These are phyloP conservation scores for Spilogale gracilis DNA, from an alignment of 2,113 vertebrate genomes.

Conservation along the genomic window DNA sequence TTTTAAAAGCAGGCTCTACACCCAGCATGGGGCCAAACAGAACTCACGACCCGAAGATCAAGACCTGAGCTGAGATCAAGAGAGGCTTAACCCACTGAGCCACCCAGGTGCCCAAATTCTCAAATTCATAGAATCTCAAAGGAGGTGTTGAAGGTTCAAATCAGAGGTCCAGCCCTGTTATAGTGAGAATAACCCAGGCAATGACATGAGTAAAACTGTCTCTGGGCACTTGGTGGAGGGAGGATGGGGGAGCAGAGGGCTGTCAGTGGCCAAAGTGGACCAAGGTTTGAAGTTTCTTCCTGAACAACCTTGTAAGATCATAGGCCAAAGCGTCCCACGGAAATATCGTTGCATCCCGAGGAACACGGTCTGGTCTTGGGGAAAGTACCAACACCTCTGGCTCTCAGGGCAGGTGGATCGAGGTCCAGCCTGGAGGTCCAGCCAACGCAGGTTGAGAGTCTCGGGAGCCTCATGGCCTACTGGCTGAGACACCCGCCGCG, in stretches of 20 bases:
- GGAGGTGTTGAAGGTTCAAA: neutral
- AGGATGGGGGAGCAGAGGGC: too few species aligned
- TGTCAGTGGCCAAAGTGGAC: neutral
- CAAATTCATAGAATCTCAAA: neutral
- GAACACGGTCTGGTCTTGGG: neutral
- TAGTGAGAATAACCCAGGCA: neutral
- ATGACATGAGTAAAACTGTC: neutral
- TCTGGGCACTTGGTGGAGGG: neutral
- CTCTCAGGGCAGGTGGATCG: accelerated
- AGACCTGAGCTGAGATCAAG: neutral
- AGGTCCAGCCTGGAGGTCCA: neutral
- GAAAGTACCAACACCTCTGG: too few species aligned
- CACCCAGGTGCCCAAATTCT: neutral
- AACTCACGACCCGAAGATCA: neutral
- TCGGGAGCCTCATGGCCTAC: neutral
- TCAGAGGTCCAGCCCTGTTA: neutral
- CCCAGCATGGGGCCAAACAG: neutral
- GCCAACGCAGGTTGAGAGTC: neutral
- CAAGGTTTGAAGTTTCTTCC: neutral
- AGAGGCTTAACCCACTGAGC: neutral
- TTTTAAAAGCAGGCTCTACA: neutral
- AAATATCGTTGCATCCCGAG: neutral
- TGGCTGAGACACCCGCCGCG: neutral
- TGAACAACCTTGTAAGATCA: neutral
- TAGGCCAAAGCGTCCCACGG: neutral